Evolutionary conservation across 2,888 invertebrate genomes (phyloP), one percentile per base, ranked within the genome.

Genomic region (Lathronympha strigana): DNA sequence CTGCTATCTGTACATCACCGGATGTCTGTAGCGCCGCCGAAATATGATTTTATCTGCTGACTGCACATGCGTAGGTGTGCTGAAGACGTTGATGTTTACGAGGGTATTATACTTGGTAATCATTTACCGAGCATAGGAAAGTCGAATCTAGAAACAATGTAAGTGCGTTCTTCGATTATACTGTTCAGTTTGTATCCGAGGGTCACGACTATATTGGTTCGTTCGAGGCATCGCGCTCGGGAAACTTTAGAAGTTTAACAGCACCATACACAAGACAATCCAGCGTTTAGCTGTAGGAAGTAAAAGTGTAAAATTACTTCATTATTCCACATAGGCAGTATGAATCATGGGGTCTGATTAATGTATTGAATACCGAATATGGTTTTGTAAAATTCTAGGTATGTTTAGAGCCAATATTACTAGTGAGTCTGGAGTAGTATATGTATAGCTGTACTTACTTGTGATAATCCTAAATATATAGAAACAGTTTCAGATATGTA

Each of bases 401-500:
- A n/a, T n/a, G n/a, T n/a, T n/a, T n/a, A n/a, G n/a, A n/a, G n/a
- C n/a, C n/a, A n/a, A n/a, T n/a, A n/a, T n/a, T n/a, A n/a, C n/a
- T n/a, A n/a, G n/a, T n/a, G n/a, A n/a, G n/a, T n/a, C n/a, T n/a
- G n/a, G n/a, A n/a, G n/a, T n/a, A 25, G 4, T 31, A 5, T 17
- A 11, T 4, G 6, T 28, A 19, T 50, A 4, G 19, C 8, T 15
- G 69, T 75, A 93, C 94, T 94, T 93, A 98, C 98, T 96, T 99
- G 99, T 90, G 99, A 99, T 89, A 99, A 95, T 80, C 99, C 99
- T 91, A 99, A 95, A 94, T 99, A 99, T 91, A 99, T 98, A 86
- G 99, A 99, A 81, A 99, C 99, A 79, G 99, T 99, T 94, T 99
- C 99, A 77, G 99, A 99, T 93, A 99, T 98, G 94, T 99, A 99